Evolutionary conservation across 2,113 vertebrate species (phyloP), one percentile per base, ranked within the genome.

Genomic region (Phalacrocorax pelagicus): DNA sequence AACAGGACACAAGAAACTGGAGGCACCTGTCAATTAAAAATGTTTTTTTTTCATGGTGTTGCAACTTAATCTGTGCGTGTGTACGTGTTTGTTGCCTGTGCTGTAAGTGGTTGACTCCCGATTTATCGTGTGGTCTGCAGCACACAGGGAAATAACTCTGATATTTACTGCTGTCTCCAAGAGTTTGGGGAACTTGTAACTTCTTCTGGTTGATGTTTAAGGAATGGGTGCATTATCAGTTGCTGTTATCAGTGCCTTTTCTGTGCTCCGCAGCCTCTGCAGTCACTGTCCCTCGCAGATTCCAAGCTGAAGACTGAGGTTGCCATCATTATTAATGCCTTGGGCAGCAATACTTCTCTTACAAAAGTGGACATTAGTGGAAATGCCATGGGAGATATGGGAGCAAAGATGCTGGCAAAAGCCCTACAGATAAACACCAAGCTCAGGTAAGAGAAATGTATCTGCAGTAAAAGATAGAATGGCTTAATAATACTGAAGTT

Each of bases 371-470:
- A 99, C 98, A 99, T 99, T 97, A 99, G 99, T 54, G 99, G 99
- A 63, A 99, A 99, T 29, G 98, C 98, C 32, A 99, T 99, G 99
- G 99, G 99, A 6, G 99, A 99, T 96, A 99, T 99, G 99, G 99
- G 99, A 59, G 99, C 99, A 7, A 99, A 99, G 98, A 99, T 99
- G 99, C 91, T 99, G 95, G 99, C 99, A 72, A 99, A 99, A 96
- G 99, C 99, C 0, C 97, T 99, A 30, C 99, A 99, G 97, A 99
- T 99, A 97, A 99, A 99, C 98, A 99, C 99, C 77, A 99, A 99
- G 88, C 99, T 99, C 95, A 99, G 99, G 99, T 99, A 97, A 83
- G 86, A 10, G 32, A 86, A 81, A 6, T 0, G 0, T 67, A 16
- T 63, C 90, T 90, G 16, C 66, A 74, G 63, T 78, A 40, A 69